Evolutionary conservation across 2,888 invertebrate species (phyloP), one percentile per base, ranked within the genome.

Genomic region (Napeogenes inachia): DNA sequence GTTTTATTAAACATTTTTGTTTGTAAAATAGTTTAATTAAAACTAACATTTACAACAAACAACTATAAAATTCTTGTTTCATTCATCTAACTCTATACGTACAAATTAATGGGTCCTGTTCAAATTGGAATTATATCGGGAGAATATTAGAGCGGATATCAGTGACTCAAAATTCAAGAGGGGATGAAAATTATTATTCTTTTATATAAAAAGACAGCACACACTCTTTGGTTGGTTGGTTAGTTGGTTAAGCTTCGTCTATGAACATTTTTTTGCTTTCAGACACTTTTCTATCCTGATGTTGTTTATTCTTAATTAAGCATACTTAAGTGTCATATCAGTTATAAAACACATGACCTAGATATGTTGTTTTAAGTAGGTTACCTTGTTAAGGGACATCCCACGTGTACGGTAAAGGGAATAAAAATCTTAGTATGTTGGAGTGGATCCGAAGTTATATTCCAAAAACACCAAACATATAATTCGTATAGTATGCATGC

Each of bases 41-140:
- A 89, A 87, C 88, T 82, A 88, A 89, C 89, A 87, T 87, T 88
- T 88, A 90, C 88, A 89, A 89, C 89, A 87, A 89, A 89, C 89
- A 87, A 85, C 88, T 89, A 89, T 88, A 90, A 89, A 89, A 89
- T 88, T 85, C 86, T 85, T 85, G 84, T 83, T 81, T 82, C 79
- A 71, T 80, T 77, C 75, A 74, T 81, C 83, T 89, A 88, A 84
- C 75, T 79, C 84, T 88, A 85, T 50, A 80, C 38, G 83, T 81
- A 83, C 78, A 76, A 61, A 50, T 82, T 82, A 81, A 82, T 85
- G 85, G 82, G 84, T 87, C 62, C 55, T 57, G 59, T 64, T 54
- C 61, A 59, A 60, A 58, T 50, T 62, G 56, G 50, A 61, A 67
- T 62, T 56, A 56, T 54, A 35, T 35, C 6, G 35, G 6, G 55